Percentiles rank a stretch among this genome's conserved stretches.
Evolutionary conservation across 1,140 invertebrate genomes (phyloP).

Genomic region (Panagrolaimus sp.): DNA sequence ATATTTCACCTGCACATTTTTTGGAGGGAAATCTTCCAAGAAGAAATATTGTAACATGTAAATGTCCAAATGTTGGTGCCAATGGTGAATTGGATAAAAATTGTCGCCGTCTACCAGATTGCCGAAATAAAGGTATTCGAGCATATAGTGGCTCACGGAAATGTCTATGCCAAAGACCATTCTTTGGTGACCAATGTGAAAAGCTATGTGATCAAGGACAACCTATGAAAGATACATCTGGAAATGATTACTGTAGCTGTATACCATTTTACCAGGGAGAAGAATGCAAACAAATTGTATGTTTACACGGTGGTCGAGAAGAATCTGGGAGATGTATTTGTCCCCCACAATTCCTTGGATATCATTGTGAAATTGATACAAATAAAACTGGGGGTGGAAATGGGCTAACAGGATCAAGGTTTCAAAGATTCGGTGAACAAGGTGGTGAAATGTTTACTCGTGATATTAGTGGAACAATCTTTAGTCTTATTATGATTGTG

Average conservation of each 20-base stretch:
- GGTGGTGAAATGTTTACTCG: conserved; percentile 49
- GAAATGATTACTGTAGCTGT: conserved; percentile 53
- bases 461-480: conserved; percentile 56
- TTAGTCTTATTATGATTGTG: conserved; percentile 54
- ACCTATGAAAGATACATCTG: conserved; percentile 32
- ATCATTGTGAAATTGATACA: conserved; percentile 55
- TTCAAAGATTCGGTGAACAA: conserved; percentile 49
- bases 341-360: conserved; percentile 49
- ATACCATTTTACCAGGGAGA: conserved; percentile 53
- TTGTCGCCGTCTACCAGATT: conserved; percentile 48
- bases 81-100: conserved; percentile 40
- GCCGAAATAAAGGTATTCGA: conserved; percentile 49
- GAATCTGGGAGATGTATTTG: conserved; percentile 47
- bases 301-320: conserved; percentile 51
- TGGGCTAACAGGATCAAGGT: conserved; percentile 27
- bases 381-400: conserved; percentile 37
- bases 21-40: conserved; percentile 9
- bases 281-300: conserved; percentile 55
- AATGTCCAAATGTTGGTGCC: conserved; percentile 27
- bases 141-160: conserved; percentile 28
- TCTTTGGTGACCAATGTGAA: conserved; percentile 56
- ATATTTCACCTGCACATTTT: conserved; percentile 15
- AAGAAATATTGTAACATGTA: conserved; percentile 30
- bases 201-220: conserved; percentile 55
- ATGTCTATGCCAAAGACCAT: conserved; percentile 51